Evolutionary conservation across 2,113 vertebrate species (phyloP).

Genomic region (Dicentrarchus labrax): DNA sequence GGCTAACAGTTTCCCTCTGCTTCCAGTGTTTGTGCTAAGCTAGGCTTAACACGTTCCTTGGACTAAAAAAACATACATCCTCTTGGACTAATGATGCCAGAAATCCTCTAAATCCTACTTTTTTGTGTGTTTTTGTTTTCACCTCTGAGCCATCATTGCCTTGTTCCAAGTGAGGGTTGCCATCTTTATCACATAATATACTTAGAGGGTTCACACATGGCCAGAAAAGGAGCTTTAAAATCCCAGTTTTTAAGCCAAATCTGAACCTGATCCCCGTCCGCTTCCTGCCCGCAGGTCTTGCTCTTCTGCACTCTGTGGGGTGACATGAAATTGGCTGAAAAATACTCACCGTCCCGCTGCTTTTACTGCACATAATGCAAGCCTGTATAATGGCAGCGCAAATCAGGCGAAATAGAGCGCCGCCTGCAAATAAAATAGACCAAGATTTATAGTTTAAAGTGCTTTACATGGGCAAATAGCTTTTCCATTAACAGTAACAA

Average conservation of each 20-base stretch:
- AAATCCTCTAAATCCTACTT: not conserved
- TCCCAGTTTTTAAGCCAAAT: not conserved
- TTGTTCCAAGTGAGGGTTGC: not conserved
- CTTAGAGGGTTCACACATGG: not conserved
- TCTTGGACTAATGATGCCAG: no score
- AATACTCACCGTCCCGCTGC: conserved; percentile 9
- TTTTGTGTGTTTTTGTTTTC: not conserved
- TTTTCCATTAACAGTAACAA: conserved; percentile 67
- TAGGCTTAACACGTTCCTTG: not conserved
- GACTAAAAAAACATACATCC: no score
- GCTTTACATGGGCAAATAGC: conserved; percentile 56
- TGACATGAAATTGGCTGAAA: conserved; percentile 30
- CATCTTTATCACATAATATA: not conserved
- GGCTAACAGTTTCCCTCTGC: no score
- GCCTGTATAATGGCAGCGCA: conserved; percentile 28
- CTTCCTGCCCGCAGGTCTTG: conserved; percentile 13
- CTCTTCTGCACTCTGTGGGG: not conserved
- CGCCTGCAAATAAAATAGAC: conserved; percentile 31
- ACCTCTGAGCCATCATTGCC: not conserved
- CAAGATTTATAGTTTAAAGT: conserved; percentile 46
- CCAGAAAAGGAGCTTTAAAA: conserved; percentile 3
- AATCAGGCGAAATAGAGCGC: conserved; percentile 15
- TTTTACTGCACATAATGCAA: conserved; percentile 38
- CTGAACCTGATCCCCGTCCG: not conserved
- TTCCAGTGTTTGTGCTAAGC: not conserved